A percentile compares a stretch with the other conserved stretches of the same genome.
Evolutionary conservation across 2,113 vertebrate species (phyloP).

Genomic region (Prunella fulvescens): DNA sequence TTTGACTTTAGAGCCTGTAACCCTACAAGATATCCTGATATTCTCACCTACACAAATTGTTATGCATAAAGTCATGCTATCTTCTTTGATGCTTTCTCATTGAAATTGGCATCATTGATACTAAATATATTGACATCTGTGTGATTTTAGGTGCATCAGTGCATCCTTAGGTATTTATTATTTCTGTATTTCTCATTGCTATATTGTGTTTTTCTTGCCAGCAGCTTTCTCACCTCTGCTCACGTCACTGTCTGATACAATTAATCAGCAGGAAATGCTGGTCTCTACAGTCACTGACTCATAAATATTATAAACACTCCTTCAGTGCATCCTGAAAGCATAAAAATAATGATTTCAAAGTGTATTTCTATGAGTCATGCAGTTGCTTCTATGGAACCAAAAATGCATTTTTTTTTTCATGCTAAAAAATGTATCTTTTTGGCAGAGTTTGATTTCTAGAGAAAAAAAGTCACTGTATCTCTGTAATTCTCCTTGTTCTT

Average conservation of each 20-base stretch:
- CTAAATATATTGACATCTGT: neutral
- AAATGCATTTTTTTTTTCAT: neutral
- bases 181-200: neutral
- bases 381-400: neutral
- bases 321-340: neutral
- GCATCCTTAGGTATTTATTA: neutral
- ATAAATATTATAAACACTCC: neutral
- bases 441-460: neutral
- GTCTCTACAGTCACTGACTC: neutral
- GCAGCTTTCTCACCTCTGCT: neutral
- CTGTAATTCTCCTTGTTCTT: neutral
- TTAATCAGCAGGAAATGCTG: conserved; percentile 8
- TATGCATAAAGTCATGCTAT: neutral
- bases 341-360: neutral
- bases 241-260: neutral
- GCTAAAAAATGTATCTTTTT: neutral
- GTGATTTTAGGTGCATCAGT: neutral
- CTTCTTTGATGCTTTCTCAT: neutral
- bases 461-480: neutral
- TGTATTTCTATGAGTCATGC: neutral
- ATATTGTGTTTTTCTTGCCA: neutral
- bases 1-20: neutral
- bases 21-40: neutral
- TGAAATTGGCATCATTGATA: neutral
- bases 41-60: neutral